phyloP scores from a whole-genome alignment of 2,113 vertebrate species.

The Lipotes vexillifer region DNA sequence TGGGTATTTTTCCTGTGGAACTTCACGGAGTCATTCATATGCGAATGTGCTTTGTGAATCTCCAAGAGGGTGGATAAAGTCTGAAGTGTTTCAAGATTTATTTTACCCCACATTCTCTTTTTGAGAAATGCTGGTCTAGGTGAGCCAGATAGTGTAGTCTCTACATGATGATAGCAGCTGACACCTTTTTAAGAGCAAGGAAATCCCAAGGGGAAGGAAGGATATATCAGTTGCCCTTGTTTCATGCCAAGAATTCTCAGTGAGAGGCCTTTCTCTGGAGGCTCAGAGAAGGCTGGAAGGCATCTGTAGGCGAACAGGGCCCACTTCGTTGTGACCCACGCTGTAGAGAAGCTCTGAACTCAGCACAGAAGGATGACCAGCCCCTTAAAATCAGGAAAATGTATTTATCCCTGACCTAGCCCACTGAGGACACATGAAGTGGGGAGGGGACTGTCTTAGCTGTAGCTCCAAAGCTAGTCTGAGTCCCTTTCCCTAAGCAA shows the following conservation, averaged over 20 bases:
- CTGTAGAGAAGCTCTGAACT: not conserved
- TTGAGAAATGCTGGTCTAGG: not conserved
- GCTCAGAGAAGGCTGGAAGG: not conserved
- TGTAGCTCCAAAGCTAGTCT: not conserved
- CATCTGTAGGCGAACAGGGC: not conserved
- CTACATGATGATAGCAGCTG: not conserved
- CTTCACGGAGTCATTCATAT: not conserved
- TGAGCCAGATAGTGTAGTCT: not conserved
- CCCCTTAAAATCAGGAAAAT: not conserved
- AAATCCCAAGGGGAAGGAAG: not conserved
- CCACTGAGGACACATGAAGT: not conserved
- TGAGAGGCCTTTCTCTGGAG: not conserved
- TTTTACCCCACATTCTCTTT: not conserved
- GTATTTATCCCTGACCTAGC: not conserved
- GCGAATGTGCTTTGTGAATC: not conserved
- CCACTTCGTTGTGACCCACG: not conserved
- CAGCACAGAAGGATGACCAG: not conserved
- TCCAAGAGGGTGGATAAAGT: not conserved
- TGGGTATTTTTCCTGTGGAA: not conserved
- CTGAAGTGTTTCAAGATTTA: not conserved
- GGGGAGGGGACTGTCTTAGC: not conserved
- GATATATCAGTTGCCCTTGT: not conserved
- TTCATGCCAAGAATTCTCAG: conserved; percentile 10
- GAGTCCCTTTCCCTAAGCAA: not conserved
- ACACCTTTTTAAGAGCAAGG: not conserved